These are phyloP conservation scores for Calliphora vicina DNA, from an alignment of 1,140 invertebrate genomes.

Conservation along the genomic window DNA sequence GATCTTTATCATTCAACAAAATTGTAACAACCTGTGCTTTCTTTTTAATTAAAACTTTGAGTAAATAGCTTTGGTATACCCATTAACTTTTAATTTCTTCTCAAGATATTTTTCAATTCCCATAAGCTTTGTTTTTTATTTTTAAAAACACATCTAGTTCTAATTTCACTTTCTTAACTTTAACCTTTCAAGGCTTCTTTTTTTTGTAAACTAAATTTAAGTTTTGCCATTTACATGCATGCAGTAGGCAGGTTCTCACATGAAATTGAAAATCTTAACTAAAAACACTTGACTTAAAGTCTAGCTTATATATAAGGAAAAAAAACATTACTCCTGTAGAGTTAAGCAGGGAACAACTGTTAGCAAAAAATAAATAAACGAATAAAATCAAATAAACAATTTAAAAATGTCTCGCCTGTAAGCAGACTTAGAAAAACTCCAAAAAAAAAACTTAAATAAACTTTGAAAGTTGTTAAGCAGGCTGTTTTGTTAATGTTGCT, in stretches of 20 bases:
- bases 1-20: no score
- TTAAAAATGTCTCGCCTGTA: constrained; percentile 20
- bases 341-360: not conserved
- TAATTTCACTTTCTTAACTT: not conserved
- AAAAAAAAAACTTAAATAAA: not conserved
- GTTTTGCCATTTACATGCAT: not conserved
- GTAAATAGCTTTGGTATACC: no score
- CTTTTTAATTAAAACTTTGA: no score
- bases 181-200: constrained; percentile 8
- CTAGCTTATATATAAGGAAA: not conserved
- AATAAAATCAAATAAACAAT: not conserved
- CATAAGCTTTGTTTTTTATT: not conserved
- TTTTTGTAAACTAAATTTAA: not conserved
- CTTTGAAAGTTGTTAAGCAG: constrained; percentile 28
- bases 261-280: not conserved
- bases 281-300: not conserved
- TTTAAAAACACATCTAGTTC: not conserved
- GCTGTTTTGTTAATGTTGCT: not conserved
- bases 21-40: no score
- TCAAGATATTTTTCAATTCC: not conserved
- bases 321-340: not conserved
- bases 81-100: not conserved
- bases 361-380: not conserved
- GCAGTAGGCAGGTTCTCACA: not conserved
- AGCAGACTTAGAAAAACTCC: not conserved